phyloP scores from a whole-genome alignment of 2,797 vertebrate species.

The Megaceryle alcyon region DNA sequence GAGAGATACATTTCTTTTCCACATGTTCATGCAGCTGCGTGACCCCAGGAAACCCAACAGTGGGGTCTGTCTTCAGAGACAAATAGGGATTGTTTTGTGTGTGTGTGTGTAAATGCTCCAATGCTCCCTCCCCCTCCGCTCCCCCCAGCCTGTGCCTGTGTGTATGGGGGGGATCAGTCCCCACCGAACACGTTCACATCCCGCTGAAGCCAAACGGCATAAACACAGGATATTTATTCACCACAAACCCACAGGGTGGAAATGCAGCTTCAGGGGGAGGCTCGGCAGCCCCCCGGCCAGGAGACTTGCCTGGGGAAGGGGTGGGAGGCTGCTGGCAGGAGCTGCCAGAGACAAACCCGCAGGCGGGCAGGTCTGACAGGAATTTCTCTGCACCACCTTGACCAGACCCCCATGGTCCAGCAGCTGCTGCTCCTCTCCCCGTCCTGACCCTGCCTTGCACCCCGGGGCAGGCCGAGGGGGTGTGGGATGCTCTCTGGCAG shows the following conservation, averaged over 20 bases:
- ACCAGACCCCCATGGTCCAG: accelerated
- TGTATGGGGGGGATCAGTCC: background rate
- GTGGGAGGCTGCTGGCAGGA: background rate
- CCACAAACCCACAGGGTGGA: background rate
- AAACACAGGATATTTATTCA: background rate
- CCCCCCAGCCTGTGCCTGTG: background rate
- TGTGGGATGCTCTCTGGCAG: background rate
- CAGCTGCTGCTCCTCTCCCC: accelerated
- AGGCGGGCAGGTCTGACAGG: background rate
- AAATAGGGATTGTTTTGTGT: constrained; percentile 54
- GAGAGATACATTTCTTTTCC: constrained; percentile 72
- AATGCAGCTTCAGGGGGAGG: background rate
- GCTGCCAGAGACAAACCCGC: background rate
- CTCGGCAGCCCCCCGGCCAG: background rate
- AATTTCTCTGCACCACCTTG: background rate
- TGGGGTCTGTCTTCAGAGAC: constrained; percentile 69
- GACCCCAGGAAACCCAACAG: constrained; percentile 73
- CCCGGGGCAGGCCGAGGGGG: background rate
- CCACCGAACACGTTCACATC: background rate
- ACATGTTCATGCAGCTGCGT: constrained; percentile 72
- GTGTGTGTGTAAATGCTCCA: constrained; percentile 1
- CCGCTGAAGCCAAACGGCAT: background rate
- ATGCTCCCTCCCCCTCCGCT: background rate
- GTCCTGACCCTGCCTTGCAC: accelerated
- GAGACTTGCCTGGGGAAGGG: background rate